Percentiles rank a stretch among this genome's conserved stretches.
Evolutionary conservation across 2,888 invertebrate species (phyloP).

Genomic region (Lithophane leautieri): DNA sequence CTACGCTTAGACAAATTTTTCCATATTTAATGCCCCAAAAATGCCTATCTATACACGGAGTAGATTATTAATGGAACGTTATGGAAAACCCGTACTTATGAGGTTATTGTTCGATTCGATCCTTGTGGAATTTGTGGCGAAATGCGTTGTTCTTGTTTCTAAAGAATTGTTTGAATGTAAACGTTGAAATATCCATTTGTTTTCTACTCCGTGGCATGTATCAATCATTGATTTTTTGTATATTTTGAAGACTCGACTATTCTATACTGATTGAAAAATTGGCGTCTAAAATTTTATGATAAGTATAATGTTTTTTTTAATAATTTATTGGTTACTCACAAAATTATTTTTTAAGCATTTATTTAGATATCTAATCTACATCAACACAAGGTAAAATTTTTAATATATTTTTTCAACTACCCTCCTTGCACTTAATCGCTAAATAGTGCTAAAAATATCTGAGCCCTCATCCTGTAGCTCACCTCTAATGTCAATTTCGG

Average conservation of each 20-base stretch:
- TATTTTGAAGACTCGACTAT: too few species aligned
- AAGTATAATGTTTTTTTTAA: too few species aligned
- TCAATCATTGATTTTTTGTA: too few species aligned
- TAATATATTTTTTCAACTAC: slow-evolving; percentile 24
- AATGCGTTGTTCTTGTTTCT: too few species aligned
- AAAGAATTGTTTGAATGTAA: too few species aligned
- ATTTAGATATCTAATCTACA: slow-evolving; percentile 23
- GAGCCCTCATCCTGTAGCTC: slow-evolving; percentile 71
- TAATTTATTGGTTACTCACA: slow-evolving; percentile 21
- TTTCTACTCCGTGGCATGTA: background rate
- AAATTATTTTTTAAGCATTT: slow-evolving; percentile 26
- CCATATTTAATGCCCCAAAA: too few species aligned
- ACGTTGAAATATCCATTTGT: background rate
- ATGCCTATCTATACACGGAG: background rate
- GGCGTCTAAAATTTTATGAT: background rate
- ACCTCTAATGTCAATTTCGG: slow-evolving; percentile 78
- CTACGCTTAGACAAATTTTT: too few species aligned
- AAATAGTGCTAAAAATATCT: slow-evolving; percentile 63
- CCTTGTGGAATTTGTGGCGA: too few species aligned
- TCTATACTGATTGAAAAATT: background rate
- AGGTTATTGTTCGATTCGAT: too few species aligned
- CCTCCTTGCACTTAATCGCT: slow-evolving; percentile 36
- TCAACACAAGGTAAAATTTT: slow-evolving; percentile 50
- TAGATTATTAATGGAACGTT: background rate
- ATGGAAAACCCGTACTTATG: too few species aligned